Evolutionary conservation across 92 coral and sea anemone genomes (phyloP), one percentile per base, ranked within the genome.

Genomic region (Chrysogorgia sp.): DNA sequence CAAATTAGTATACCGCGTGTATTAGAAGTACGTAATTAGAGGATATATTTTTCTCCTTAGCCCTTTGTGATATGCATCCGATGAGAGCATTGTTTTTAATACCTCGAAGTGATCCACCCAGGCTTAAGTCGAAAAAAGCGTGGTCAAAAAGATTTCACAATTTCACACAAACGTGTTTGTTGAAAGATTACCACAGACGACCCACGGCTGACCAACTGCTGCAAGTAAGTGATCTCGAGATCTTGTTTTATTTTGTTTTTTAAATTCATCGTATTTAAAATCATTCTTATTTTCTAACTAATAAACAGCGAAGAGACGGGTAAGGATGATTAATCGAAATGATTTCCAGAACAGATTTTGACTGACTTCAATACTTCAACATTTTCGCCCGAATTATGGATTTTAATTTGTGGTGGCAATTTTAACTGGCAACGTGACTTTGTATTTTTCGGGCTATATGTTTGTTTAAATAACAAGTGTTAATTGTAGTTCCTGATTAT

Each of bases 11-110:
- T 4, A 37, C 12, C 43, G 43, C 5, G 43, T 4, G 12, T 4
- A 5, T 37, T 20, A 52, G 20, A 17, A 17, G 17, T 20, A 17
- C 26, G 59, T 52, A 6, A 3, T 52, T 52, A 5, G 17, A 43
- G 10, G 9, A 43, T 52, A 13, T 5, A 68, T 35, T 68, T 35
- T 35, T 14, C 17, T 25, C 20, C 62, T 7, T 71, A 94, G 98
- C 98, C 34, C 76, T 91, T 19, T 91, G 99, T 79, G 99, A 96
- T 66, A 96, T 96, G 99, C 99, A 96, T 89, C 99, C 99, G 7
- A 96, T 96, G 97, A 88, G 97, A 83, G 99, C 99, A 0, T 86
- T 96, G 57, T 96, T 96, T 65, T 86, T 96, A 67, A 96, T 96
- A 8, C 99, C 99, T 65, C 90, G 97, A 79, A 94, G 98, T 76